These are phyloP conservation scores for Globodera rostochiensis DNA, from an alignment of 1,140 invertebrate species.

Conservation along the genomic window DNA sequence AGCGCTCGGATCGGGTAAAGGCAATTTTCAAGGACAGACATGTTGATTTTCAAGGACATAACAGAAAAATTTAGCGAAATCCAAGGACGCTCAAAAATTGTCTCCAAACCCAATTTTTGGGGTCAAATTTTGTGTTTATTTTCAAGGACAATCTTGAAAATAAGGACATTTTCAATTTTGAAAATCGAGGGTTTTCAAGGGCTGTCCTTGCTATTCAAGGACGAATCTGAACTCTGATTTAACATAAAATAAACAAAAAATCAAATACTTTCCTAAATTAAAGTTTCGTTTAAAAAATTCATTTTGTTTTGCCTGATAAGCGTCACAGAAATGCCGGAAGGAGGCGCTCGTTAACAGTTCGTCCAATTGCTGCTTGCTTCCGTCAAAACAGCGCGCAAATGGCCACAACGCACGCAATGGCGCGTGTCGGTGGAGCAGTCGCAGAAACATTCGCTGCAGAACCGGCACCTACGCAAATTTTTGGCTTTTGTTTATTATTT, in stretches of 20 bases:
- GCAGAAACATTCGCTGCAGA: slow-evolving; percentile 52
- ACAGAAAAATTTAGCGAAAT: no score
- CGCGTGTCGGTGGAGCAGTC: slow-evolving; percentile 53
- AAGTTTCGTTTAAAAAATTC: not conserved
- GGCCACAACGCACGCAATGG: slow-evolving; percentile 62
- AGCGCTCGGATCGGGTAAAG: no score
- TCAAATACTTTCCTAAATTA: slow-evolving; percentile 8
- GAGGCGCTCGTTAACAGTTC: slow-evolving; percentile 8
- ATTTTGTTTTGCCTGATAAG: not conserved
- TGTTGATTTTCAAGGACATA: no score
- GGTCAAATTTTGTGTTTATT: no score
- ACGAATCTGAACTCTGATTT: no score
- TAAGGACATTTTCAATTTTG: no score
- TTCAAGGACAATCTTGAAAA: no score
- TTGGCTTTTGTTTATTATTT: not conserved
- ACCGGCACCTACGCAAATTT: slow-evolving; percentile 35
- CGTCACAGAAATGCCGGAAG: not conserved
- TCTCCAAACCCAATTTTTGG: no score
- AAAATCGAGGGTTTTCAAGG: no score
- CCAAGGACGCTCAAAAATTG: no score
- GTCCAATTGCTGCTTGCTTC: slow-evolving; percentile 20
- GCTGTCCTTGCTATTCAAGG: no score
- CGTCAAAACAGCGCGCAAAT: slow-evolving; percentile 54
- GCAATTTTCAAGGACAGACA: no score
- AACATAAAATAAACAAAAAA: slow-evolving; percentile 1